Evolutionary conservation across 1,140 invertebrate species (phyloP).

Genomic region (Drosophila eugracilis): DNA sequence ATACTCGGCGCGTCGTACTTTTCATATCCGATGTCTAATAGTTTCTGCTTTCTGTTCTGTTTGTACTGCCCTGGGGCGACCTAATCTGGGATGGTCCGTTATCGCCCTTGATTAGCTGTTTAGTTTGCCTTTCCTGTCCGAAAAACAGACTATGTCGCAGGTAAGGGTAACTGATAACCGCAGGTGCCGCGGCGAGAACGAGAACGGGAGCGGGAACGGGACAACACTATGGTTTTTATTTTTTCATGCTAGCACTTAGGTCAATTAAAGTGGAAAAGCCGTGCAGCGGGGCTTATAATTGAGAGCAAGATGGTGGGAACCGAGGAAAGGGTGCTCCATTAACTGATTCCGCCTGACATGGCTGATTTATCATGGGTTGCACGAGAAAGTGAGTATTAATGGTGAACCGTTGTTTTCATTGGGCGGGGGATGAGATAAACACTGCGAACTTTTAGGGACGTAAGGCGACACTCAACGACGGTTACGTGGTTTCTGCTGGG

Average conservation of each 20-base stretch:
- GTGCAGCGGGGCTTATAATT: slow-evolving; percentile 50
- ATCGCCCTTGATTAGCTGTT: slow-evolving; percentile 66
- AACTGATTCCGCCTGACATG: slow-evolving; percentile 43
- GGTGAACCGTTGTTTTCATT: too few relatives aligned
- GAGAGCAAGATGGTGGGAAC: slow-evolving; percentile 48
- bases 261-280: slow-evolving; percentile 20
- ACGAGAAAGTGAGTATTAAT: too few relatives aligned
- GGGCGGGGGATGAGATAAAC: slow-evolving; percentile 13
- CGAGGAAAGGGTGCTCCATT: slow-evolving; percentile 12
- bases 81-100: slow-evolving; percentile 35
- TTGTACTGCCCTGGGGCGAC: slow-evolving; percentile 3
- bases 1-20: neutral
- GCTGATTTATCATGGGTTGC: slow-evolving; percentile 51
- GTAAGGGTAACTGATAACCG: slow-evolving; percentile 54
- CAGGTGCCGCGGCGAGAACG: slow-evolving; percentile 41
- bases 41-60: slow-evolving; percentile 6
- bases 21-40: slow-evolving; percentile 6
- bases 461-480: neutral
- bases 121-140: slow-evolving; percentile 24
- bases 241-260: neutral
- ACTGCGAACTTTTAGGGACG: neutral
- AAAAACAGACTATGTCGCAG: slow-evolving; percentile 14
- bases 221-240: slow-evolving; percentile 4
- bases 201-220: neutral
- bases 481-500: slow-evolving; percentile 24